These are phyloP conservation scores for Amphiura filiformis DNA, from an alignment of 35 echinoderm and acorn worm genomes.

Conservation along the genomic window DNA sequence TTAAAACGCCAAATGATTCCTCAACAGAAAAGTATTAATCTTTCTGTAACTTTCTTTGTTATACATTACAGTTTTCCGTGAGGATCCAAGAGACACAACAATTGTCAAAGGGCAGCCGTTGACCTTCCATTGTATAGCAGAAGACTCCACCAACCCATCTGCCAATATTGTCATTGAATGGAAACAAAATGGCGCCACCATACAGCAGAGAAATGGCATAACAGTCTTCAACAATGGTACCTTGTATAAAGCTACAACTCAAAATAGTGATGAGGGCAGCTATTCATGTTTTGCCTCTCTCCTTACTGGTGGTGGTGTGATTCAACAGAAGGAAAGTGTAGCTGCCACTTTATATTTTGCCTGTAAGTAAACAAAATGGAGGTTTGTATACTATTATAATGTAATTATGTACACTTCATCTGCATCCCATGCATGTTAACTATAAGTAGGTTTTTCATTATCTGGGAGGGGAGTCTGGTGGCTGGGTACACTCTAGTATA, in stretches of 20 bases:
- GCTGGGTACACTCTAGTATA: too few species aligned
- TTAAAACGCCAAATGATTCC: too few species aligned
- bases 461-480: too few species aligned
- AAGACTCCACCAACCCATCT: slow-evolving; percentile 24
- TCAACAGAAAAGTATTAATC: too few species aligned
- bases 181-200: slow-evolving; percentile 44
- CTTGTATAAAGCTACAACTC: slow-evolving; percentile 43
- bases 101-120: slow-evolving; percentile 58
- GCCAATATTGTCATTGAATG: slow-evolving; percentile 60
- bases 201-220: slow-evolving; percentile 14
- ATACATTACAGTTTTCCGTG: slow-evolving; percentile 54
- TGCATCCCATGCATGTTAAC: not conserved
- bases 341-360: slow-evolving; percentile 84
- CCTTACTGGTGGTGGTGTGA: not conserved
- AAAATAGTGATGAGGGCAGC: slow-evolving; percentile 64
- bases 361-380: slow-evolving; percentile 85
- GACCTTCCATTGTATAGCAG: slow-evolving; percentile 65
- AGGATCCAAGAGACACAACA: slow-evolving; percentile 57
- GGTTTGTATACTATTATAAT: not conserved
- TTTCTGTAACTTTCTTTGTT: too few species aligned
- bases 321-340: slow-evolving; percentile 43
- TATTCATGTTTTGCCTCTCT: slow-evolving; percentile 71
- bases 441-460: not conserved
- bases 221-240: slow-evolving; percentile 73
- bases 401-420: too few species aligned